Base-by-base conservation (phyloP, 2,888 invertebrate genomes). In the Pinctada fucata region DNA sequence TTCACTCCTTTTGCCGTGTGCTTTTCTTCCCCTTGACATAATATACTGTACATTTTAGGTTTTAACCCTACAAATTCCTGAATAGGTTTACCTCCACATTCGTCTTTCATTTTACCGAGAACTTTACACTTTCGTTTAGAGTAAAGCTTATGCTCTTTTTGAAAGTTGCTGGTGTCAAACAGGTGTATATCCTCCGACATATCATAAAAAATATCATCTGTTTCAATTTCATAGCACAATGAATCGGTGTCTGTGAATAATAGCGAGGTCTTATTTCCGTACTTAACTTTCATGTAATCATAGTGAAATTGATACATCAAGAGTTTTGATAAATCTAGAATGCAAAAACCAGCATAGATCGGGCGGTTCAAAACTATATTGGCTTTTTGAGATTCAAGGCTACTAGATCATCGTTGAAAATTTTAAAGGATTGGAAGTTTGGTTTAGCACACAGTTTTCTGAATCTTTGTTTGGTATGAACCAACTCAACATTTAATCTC, bases 231-330 rank as follows among this genome's bases (percentile, higher is more conserved):
- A 31, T 31, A 31, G 1, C 31, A 31, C 31, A 31, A 31, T 0
- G 31, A 31, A 31, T 31, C 70, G n/a, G 78, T 78, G 64, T 78
- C 78, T 4, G 78, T 69, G 50, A 78, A 64, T 13, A 69, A 51
- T 49, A 78, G 8, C 10, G n/a, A n/a, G 47, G 45, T 49, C 45
- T 45, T 64, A 3, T 64, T 65, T 13, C 52, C 78, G 50, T 74
- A 78, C 47, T 70, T 73, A 45, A 31, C 49, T 63, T 69, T 66
- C 49, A 79, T 71, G 3, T 64, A 70, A 3, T 71, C 71, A 13
- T 79, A 79, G 16, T 79, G 78, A 45, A 79, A 79, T 16, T 78
- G 63, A 45, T 74, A 74, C 74, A 78, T 74, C 8, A 69, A 16
- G 3, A 50, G 3, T 48, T 72, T 77, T 6, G 77, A 77, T 3